These are phyloP conservation scores for Pristiophorus japonicus DNA, from an alignment of 2,113 vertebrate species.

Conservation along the genomic window DNA sequence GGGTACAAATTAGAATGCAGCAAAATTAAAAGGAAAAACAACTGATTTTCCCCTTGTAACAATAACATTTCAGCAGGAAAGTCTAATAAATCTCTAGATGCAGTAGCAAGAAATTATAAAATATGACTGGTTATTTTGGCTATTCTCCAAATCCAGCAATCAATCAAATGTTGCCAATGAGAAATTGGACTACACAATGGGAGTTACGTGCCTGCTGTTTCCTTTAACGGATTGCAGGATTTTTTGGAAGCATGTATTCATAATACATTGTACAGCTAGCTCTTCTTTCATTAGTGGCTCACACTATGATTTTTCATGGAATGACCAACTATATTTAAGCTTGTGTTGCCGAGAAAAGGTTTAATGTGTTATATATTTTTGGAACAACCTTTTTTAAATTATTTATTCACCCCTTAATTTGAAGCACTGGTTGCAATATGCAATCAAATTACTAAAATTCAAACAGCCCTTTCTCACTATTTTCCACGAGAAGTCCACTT, in stretches of 20 bases:
- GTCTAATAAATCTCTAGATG: neutral
- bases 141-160: constrained; percentile 2
- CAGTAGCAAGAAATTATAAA: constrained; percentile 8
- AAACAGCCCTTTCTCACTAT: neutral
- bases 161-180: neutral
- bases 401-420: neutral
- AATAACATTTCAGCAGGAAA: constrained; percentile 2
- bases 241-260: neutral
- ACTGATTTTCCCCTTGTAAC: too few species aligned
- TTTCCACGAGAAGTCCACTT: neutral
- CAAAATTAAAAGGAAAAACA: neutral
- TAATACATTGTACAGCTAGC: neutral
- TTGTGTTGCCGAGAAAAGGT: neutral
- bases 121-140: constrained; percentile 19
- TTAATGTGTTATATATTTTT: neutral
- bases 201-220: neutral
- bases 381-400: neutral
- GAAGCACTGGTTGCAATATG: neutral
- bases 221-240: neutral
- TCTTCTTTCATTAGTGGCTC: neutral
- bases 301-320: neutral
- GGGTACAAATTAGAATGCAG: neutral
- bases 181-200: neutral
- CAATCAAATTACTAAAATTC: too few species aligned
- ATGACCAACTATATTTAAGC: neutral